Conservation (phyloP, 2,113 vertebrate species). For the Sprattus sprattus region DNA sequence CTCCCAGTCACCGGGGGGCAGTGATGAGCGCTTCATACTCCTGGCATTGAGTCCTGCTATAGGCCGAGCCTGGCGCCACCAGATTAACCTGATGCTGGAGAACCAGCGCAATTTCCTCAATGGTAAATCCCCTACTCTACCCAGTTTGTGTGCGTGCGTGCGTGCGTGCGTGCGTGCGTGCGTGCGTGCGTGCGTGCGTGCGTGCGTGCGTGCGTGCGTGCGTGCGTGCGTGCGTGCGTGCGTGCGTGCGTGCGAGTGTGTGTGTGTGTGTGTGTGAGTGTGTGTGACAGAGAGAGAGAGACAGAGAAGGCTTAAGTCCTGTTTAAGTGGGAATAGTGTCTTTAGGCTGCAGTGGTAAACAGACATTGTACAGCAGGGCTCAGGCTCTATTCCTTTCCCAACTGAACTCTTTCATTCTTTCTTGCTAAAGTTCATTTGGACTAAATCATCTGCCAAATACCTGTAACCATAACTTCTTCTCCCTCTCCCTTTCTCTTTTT, state of each 20-base stretch:
- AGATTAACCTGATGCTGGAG: conserved; percentile 96
- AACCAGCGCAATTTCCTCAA: conserved; percentile 96
- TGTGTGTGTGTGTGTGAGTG: neutral
- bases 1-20: conserved; percentile 79
- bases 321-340: too few relatives aligned
- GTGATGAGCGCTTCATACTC: conserved; percentile 82
- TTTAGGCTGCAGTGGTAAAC: too few relatives aligned
- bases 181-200: neutral
- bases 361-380: too few relatives aligned
- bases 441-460: neutral
- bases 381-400: too few relatives aligned
- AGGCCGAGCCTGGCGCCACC: conserved; percentile 92
- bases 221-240: neutral
- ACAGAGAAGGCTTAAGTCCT: neutral
- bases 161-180: neutral
- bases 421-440: neutral
- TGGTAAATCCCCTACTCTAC: conserved; percentile 65
- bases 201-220: neutral
- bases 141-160: neutral
- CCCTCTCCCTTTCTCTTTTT: neutral
- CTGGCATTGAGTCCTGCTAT: conserved; percentile 89
- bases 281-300: neutral
- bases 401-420: neutral
- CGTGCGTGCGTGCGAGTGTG: neutral
- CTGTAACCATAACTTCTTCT: neutral